phyloP scores from a whole-genome alignment of 2,888 invertebrate species.

The Drosophila melanosoma region DNA sequence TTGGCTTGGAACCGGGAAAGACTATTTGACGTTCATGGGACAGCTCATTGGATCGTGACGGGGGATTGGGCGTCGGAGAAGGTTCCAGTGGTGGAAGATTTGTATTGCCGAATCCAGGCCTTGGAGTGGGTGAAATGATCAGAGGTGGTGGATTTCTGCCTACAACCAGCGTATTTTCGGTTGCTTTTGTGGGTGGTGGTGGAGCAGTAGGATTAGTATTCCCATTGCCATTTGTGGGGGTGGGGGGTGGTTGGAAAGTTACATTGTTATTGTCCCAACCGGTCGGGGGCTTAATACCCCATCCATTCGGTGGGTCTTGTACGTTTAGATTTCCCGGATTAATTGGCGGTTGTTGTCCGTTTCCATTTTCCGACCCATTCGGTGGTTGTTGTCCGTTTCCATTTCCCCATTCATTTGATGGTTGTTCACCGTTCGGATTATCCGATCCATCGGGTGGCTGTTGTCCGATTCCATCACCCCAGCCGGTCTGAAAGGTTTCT shows the following conservation, averaged over 20 bases:
- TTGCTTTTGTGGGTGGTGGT: slow-evolving; percentile 25
- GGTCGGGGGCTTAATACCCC: slow-evolving; percentile 22
- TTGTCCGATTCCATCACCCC: slow-evolving; percentile 13
- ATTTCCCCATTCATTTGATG: slow-evolving; percentile 1
- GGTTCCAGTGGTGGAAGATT: slow-evolving; percentile 54
- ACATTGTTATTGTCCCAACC: background rate
- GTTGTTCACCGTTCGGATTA: slow-evolving; percentile 7
- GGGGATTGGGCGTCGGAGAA: slow-evolving; percentile 1
- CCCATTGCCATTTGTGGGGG: slow-evolving; percentile 10
- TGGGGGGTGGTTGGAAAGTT: slow-evolving; percentile 19
- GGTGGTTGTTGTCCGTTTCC: slow-evolving; percentile 11
- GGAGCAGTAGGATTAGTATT: slow-evolving; percentile 17
- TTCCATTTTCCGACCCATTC: slow-evolving; percentile 7
- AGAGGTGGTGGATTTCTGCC: slow-evolving; percentile 43
- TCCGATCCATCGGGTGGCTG: background rate
- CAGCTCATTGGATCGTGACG: slow-evolving; percentile 20
- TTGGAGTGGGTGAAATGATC: slow-evolving; percentile 41
- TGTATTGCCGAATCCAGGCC: slow-evolving; percentile 10
- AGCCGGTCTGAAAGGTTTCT: slow-evolving; percentile 14
- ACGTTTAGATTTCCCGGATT: background rate
- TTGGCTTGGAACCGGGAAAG: slow-evolving; percentile 55
- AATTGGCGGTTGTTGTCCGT: background rate
- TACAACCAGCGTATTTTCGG: slow-evolving; percentile 27
- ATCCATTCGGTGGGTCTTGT: slow-evolving; percentile 27
- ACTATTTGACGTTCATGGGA: slow-evolving; percentile 47